Conservation (phyloP, 2,113 vertebrate genomes). For the Ovibos moschatus region DNA sequence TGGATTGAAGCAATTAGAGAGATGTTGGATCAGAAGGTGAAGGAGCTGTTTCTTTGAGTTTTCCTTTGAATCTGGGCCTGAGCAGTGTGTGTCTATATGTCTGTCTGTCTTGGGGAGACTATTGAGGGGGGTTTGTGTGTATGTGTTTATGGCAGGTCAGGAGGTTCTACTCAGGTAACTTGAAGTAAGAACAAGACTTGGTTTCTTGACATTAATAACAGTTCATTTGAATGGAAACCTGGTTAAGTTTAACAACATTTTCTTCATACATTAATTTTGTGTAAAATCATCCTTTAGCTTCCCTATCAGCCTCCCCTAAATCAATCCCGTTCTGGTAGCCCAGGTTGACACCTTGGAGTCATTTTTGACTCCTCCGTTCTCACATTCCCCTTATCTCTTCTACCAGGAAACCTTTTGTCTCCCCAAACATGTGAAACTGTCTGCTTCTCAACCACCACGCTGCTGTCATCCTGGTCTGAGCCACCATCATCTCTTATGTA, state of each 20-base stretch:
- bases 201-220: neutral
- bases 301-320: neutral
- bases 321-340: neutral
- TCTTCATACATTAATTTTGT: neutral
- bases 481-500: neutral
- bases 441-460: neutral
- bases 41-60: neutral
- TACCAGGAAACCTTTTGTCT: neutral
- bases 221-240: conserved; percentile 9
- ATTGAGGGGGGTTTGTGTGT: neutral
- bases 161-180: neutral
- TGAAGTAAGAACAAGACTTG: neutral
- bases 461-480: neutral
- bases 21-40: neutral
- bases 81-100: neutral
- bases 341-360: neutral
- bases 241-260: neutral
- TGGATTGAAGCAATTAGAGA: neutral
- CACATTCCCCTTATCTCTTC: neutral
- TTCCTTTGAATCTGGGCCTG: neutral
- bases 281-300: neutral
- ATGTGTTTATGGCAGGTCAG: neutral
- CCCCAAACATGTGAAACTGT: neutral
- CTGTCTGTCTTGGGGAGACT: neutral
- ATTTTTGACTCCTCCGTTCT: neutral